Evolutionary conservation across 37 sponge, comb jelly and placozoan species (phyloP), one percentile per base, ranked within the genome.

Genomic region (Halichondria panicea): DNA sequence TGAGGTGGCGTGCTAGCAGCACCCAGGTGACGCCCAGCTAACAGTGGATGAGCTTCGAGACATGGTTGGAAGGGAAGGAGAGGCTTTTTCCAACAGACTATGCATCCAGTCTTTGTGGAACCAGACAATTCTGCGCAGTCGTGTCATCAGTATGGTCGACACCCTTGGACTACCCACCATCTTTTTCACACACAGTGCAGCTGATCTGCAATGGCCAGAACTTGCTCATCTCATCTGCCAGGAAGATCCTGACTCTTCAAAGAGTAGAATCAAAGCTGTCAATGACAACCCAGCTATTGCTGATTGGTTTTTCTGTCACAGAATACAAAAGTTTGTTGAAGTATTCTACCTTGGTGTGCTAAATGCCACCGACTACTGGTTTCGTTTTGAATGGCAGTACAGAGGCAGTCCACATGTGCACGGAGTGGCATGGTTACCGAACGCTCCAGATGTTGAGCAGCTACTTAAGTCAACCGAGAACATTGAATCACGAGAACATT

Each of bases 201-300:
- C 86, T 42, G 86, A 85, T 43, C 64, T 71, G n/a, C 80, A 86
- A 64, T 83, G 84, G 76, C 84, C 76, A 66, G 76, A 75, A 42
- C 62, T 83, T 28, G 84, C 84, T 33, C 59, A 32, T 21, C 75
- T 86, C 24, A 57, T 79, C 52, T 79, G 80, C 56, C 52, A 58
- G n/a, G 72, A 70, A 15, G 36, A 87, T n/a, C 71, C 62, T 33
- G 62, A 74, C 28, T 38, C 33, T 39, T 57, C 45, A 11, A 24
- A 45, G 0, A 34, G 33, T 32, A 60, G 77, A 22, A 28, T 0
- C 34, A 70, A 67, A 43, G 83, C 88, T 21, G 39, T 88, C 32
- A 1, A 24, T n/a, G 88, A 77, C 35, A 88, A 88, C 50, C 88
- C 83, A 63, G 72, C 78, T 28, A 66, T 88, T 54, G 71, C 82